Evolutionary conservation across 2,113 vertebrate species (phyloP).

Genomic region (Butastur rufipennis): DNA sequence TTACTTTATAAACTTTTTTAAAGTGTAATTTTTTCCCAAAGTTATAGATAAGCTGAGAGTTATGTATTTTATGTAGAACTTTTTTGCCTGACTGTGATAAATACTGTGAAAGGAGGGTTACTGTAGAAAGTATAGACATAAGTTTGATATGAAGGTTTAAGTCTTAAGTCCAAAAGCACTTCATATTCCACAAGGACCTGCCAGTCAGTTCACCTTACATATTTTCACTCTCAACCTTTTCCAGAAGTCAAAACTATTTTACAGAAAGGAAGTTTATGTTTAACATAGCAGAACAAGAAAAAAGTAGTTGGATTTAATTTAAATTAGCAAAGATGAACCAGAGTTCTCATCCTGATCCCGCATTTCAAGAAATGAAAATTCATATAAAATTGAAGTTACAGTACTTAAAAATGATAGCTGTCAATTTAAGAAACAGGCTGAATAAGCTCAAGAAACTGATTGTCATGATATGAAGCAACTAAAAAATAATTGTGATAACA

Average conservation of each 20-base stretch:
- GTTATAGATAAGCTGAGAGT: conserved; percentile 3
- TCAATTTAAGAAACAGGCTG: not conserved
- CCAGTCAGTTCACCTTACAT: not conserved
- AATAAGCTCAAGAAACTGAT: conserved; percentile 5
- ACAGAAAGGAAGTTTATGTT: not conserved
- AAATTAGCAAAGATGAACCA: not conserved
- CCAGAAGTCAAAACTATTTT: not conserved
- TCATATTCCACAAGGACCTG: not conserved
- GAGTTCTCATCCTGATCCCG: not conserved
- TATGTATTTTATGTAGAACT: not conserved
- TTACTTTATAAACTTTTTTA: conserved; percentile 19
- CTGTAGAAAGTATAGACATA: not conserved
- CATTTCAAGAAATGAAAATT: not conserved
- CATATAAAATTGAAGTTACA: not conserved
- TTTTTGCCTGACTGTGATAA: not conserved
- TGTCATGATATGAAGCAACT: conserved; percentile 8
- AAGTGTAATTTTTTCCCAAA: not conserved
- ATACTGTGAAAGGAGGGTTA: not conserved
- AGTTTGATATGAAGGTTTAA: not conserved
- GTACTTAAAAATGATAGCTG: not conserved
- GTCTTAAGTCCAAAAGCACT: not conserved
- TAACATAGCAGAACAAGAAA: not conserved
- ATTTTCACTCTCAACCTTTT: not conserved
- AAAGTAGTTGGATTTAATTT: not conserved
- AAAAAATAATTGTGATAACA: conserved; percentile 14